These are phyloP conservation scores for Micronycteris hirsuta DNA, from an alignment of 2,113 vertebrate species.

Conservation along the genomic window DNA sequence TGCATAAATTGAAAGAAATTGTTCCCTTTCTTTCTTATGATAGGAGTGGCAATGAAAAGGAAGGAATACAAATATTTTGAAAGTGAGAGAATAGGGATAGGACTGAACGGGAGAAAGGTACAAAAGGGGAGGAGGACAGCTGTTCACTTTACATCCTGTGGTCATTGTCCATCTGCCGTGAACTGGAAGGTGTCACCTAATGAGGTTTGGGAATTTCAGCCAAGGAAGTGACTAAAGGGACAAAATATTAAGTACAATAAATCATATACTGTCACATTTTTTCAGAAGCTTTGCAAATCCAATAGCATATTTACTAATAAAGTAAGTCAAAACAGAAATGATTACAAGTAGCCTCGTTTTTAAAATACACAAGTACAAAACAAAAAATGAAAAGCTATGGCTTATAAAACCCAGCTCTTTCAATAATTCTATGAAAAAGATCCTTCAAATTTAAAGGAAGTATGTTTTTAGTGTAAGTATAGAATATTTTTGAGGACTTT, in stretches of 20 bases:
- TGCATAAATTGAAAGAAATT: background rate
- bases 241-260: conserved; percentile 47
- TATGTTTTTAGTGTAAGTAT: background rate
- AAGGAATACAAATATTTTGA: conserved; percentile 1
- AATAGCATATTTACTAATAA: background rate
- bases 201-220: conserved; percentile 40
- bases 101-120: background rate
- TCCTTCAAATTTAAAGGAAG: conserved; percentile 3
- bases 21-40: background rate
- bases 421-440: background rate
- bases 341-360: background rate
- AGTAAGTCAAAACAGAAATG: background rate
- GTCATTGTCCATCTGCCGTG: conserved; percentile 64
- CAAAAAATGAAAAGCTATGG: background rate
- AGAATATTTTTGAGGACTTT: background rate
- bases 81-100: background rate
- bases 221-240: conserved; percentile 47
- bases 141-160: conserved; percentile 63
- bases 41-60: background rate
- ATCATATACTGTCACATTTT: conserved; percentile 41
- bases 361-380: conserved; percentile 12
- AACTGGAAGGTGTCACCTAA: conserved; percentile 37
- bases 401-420: background rate
- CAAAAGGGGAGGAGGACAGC: conserved; percentile 45
- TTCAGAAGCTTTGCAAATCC: background rate